Evolutionary conservation across 2,888 invertebrate genomes (phyloP).

Genomic region (Netelia virgata): DNA sequence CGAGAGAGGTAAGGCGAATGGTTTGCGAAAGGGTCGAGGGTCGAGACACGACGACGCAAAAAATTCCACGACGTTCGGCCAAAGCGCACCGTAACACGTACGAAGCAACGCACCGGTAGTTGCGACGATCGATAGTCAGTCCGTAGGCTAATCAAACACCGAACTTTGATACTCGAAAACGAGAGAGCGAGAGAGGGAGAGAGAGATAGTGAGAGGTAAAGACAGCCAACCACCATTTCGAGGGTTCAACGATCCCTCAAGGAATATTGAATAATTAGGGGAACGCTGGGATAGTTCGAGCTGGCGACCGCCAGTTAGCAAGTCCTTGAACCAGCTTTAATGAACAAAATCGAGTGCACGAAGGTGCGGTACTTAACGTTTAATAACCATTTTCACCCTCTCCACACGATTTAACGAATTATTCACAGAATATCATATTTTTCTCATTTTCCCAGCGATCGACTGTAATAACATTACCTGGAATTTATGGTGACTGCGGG

Average conservation of each 20-base stretch:
- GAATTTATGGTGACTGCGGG: too few relatives aligned
- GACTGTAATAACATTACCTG: background rate
- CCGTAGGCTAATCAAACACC: conserved; percentile 45
- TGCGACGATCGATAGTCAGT: conserved; percentile 28
- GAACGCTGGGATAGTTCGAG: conserved; percentile 1
- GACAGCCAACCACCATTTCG: conserved; percentile 16
- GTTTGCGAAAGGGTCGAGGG: too few relatives aligned
- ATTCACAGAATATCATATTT: too few relatives aligned
- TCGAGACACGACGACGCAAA: background rate
- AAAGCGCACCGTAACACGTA: conserved; percentile 14
- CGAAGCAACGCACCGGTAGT: conserved; percentile 4
- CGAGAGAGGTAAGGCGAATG: too few relatives aligned
- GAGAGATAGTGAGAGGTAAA: conserved; percentile 22
- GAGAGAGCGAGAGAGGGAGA: conserved; percentile 29
- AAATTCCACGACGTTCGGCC: conserved; percentile 1
- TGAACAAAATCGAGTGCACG: background rate
- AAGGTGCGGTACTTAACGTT: too few relatives aligned
- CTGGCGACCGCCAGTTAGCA: conserved; percentile 1
- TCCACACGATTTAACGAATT: too few relatives aligned
- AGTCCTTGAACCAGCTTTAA: conserved; percentile 30
- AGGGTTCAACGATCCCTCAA: conserved; percentile 44
- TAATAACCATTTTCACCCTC: too few relatives aligned
- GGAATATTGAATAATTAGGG: conserved; percentile 52
- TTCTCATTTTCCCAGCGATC: background rate
- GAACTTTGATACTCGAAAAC: conserved; percentile 40